phyloP scores from a whole-genome alignment of 1,140 invertebrate species.

The Marisa cornuarietis region DNA sequence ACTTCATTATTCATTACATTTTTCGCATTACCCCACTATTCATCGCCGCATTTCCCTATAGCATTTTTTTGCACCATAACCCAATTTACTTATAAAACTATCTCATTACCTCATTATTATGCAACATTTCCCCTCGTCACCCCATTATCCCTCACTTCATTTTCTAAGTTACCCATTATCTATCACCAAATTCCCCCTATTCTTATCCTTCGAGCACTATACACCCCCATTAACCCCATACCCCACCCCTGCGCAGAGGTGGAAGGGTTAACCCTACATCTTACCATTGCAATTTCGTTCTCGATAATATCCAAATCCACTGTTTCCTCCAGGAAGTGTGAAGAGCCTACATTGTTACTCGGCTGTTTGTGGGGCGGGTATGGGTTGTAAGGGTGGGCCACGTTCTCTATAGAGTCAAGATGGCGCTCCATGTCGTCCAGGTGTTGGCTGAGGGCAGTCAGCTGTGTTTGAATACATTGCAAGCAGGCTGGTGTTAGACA shows the following conservation, averaged over 20 bases:
- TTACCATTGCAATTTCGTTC: slow-evolving; percentile 39
- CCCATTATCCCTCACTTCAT: too few species aligned
- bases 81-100: too few species aligned
- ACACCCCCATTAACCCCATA: neutral
- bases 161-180: too few species aligned
- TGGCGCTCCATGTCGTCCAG: slow-evolving; percentile 40
- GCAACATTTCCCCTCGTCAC: too few species aligned
- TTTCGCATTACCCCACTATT: too few species aligned
- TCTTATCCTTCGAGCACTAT: neutral
- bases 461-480: slow-evolving; percentile 19
- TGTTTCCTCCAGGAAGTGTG: slow-evolving; percentile 29
- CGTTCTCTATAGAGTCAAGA: slow-evolving; percentile 34
- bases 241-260: neutral
- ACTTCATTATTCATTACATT: too few species aligned
- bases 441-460: slow-evolving; percentile 33
- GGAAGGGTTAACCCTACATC: neutral
- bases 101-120: too few species aligned
- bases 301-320: slow-evolving; percentile 32
- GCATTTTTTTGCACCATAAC: too few species aligned
- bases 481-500: too few species aligned
- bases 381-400: neutral
- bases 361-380: neutral
- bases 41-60: too few species aligned
- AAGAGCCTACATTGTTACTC: slow-evolving; percentile 29
- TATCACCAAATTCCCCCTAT: neutral